Base-by-base conservation (phyloP, 1,140 invertebrate species). In the Bradynema listronoti region DNA sequence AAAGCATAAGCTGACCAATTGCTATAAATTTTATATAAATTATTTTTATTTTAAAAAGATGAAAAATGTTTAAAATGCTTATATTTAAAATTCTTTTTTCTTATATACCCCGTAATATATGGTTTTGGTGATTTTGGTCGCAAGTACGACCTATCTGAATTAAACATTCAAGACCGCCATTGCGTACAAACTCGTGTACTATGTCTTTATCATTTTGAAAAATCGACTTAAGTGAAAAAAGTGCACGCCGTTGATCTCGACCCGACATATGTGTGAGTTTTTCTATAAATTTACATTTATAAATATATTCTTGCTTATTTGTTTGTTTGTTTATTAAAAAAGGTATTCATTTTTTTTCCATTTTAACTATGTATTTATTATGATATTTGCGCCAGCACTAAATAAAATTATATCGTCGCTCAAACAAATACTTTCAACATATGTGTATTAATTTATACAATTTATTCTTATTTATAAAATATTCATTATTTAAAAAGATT, bases 91-190 rank as follows among this genome's bases (percentile, higher is more conserved):
- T n/a, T n/a, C n/a, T n/a, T n/a, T n/a, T n/a, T n/a, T n/a, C n/a
- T n/a, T n/a, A n/a, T 24, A 19, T 19, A 90, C 88, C 92, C 83
- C 94, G 84, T 56, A 98, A 83, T 75, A 97, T 98, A 80, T 97
- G 97, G 82, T 97, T 97, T 81, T 97, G 90, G 80, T 96, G 95
- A 81, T 96, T 97, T 78, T 96, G 93, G 80, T 98, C 92, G 27
- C 86, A 88, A 14, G 61, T 56, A 27, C 68, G 25, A 68, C 89
- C 90, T 64, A 95, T 87, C 81, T 90, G 89, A 80, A 94, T 88
- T 58, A 95, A 85, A 80, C 89, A 92, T 70, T 89, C 87, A 73
- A 95, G 83, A 43, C 94, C 94, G 78, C 95, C 92, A 81, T 93
- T 93, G 76, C 93, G 90, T 34, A 98, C 93, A 82, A 98, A 99